phyloP scores from a whole-genome alignment of 2,888 invertebrate genomes.

The Blomia tropicalis region DNA sequence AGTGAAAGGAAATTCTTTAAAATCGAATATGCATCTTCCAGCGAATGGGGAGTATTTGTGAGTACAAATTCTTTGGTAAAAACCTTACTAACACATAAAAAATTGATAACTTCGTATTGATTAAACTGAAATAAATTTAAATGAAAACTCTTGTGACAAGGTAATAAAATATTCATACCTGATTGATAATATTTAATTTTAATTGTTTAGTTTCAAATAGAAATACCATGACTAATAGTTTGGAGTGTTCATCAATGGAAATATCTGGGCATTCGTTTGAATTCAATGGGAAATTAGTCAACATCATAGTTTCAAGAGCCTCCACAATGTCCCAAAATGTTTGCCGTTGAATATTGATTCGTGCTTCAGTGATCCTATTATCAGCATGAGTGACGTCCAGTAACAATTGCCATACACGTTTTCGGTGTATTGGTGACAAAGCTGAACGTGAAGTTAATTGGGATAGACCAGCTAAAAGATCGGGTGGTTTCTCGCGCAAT shows the following conservation, averaged over 20 bases:
- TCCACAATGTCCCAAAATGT: slow-evolving; percentile 8
- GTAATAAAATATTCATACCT: slow-evolving; percentile 35
- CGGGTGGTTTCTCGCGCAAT: slow-evolving; percentile 61
- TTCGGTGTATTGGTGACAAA: slow-evolving; percentile 62
- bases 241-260: slow-evolving; percentile 44
- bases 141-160: not conserved
- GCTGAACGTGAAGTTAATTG: slow-evolving; percentile 71
- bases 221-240: slow-evolving; percentile 63
- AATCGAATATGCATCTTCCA: slow-evolving; percentile 64
- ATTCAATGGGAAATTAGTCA: slow-evolving; percentile 37
- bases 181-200: slow-evolving; percentile 40
- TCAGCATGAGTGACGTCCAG: slow-evolving; percentile 43
- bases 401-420: slow-evolving; percentile 67
- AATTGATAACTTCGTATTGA: slow-evolving; percentile 16
- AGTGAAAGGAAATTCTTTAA: slow-evolving; percentile 47
- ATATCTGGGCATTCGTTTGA: slow-evolving; percentile 34
- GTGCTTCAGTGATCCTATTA: not conserved
- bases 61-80: slow-evolving; percentile 20
- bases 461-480: slow-evolving; percentile 52
- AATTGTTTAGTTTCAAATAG: slow-evolving; percentile 55
- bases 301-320: slow-evolving; percentile 18
- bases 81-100: slow-evolving; percentile 16
- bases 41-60: not conserved
- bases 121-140: slow-evolving; percentile 14
- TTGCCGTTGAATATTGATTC: not conserved